A percentile compares a stretch with the other conserved stretches of the same genome.
These are phyloP conservation scores for Pelecanoides urinatrix DNA, from an alignment of 2,113 vertebrate genomes.

Conservation along the genomic window DNA sequence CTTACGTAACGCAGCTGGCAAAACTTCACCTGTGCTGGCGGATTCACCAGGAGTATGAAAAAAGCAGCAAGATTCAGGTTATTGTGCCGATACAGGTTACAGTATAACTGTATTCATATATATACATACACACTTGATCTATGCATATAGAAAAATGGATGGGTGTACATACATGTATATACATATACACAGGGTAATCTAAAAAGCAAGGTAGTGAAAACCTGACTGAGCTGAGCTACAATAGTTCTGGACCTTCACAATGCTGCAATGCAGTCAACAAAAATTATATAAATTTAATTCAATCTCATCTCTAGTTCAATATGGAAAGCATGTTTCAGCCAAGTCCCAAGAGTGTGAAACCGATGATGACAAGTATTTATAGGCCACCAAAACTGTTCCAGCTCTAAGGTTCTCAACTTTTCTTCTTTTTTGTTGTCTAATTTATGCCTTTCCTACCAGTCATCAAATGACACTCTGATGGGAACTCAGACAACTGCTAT, in stretches of 20 bases:
- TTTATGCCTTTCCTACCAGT: slow-evolving; percentile 9
- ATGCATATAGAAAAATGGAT: too few species aligned
- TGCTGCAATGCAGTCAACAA: slow-evolving; percentile 8
- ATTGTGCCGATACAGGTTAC: background rate
- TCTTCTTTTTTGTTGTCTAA: slow-evolving; percentile 1
- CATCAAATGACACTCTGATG: slow-evolving; percentile 9
- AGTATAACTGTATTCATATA: background rate
- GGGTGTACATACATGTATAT: rapidly evolving
- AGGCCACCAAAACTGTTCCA: slow-evolving; percentile 21
- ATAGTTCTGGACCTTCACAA: background rate
- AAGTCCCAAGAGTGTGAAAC: background rate
- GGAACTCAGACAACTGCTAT: slow-evolving; percentile 31
- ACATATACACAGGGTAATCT: background rate
- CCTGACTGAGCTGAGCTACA: background rate
- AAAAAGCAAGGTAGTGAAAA: background rate
- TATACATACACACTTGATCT: background rate
- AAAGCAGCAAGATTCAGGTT: background rate
- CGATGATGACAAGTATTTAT: slow-evolving; percentile 8
- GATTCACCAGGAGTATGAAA: background rate
- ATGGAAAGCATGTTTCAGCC: slow-evolving; percentile 20
- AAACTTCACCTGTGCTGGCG: background rate
- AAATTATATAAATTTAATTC: background rate
- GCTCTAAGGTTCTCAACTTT: background rate
- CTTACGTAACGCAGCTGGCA: background rate
- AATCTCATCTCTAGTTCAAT: background rate